Conservation (phyloP, 2,113 vertebrate genomes). For the Clarias macrocephalus region DNA sequence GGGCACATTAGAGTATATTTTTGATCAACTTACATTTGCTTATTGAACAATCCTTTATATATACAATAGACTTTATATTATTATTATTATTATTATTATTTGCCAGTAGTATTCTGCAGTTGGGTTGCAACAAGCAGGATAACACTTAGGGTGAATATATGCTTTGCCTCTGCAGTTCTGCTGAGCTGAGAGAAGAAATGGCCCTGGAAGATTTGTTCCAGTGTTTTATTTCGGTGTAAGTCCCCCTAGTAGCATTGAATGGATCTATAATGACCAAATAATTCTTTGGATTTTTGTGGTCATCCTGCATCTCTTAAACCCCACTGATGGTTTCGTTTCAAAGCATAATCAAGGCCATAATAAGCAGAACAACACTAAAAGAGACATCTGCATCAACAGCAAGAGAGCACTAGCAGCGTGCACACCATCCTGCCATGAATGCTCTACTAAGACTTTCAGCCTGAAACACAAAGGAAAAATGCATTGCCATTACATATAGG, state of each 20-base stretch:
- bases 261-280: neutral
- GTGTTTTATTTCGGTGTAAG: neutral
- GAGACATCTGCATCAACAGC: slow-evolving; percentile 1
- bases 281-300: neutral
- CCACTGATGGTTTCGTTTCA: neutral
- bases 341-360: neutral
- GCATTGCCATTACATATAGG: neutral
- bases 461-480: neutral
- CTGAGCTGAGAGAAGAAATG: neutral
- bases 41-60: no score
- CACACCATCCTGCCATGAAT: neutral
- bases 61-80: no score
- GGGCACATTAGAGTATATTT: neutral
- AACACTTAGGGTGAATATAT: neutral
- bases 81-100: no score
- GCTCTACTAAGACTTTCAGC: neutral
- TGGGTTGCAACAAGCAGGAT: neutral
- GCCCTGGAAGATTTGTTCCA: neutral
- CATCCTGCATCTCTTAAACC: neutral
- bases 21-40: neutral
- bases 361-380: neutral
- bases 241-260: neutral
- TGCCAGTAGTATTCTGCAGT: neutral
- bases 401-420: neutral
- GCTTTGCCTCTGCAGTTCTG: neutral